Conservation (phyloP, 2,797 vertebrate genomes). For the Epinephelus awoara region DNA sequence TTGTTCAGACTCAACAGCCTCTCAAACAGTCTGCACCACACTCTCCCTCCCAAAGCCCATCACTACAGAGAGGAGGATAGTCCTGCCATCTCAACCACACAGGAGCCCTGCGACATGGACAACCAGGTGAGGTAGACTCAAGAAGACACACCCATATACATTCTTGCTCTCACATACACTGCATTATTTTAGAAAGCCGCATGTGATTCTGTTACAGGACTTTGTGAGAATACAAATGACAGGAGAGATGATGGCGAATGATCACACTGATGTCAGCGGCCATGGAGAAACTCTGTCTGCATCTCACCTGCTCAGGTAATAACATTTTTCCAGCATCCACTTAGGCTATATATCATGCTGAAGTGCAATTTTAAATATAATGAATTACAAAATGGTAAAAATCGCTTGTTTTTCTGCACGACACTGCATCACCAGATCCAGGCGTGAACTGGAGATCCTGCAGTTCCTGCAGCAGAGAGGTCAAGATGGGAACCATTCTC, state of each 20-base stretch:
- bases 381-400: background rate
- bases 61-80: slow-evolving; percentile 41
- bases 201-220: slow-evolving; percentile 54
- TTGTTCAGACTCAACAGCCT: slow-evolving; percentile 83
- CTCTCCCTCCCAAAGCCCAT: slow-evolving; percentile 50
- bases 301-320: slow-evolving; percentile 63
- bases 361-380: background rate
- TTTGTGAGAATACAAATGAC: slow-evolving; percentile 5
- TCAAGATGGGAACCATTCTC: background rate
- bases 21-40: slow-evolving; percentile 74
- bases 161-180: background rate
- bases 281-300: slow-evolving; percentile 1
- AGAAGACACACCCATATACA: background rate
- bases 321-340: background rate
- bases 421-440: slow-evolving; percentile 52
- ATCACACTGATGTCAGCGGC: slow-evolving; percentile 28
- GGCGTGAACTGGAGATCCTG: slow-evolving; percentile 35
- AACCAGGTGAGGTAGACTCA: slow-evolving; percentile 58
- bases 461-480: slow-evolving; percentile 30
- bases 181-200: background rate
- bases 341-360: background rate
- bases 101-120: slow-evolving; percentile 42
- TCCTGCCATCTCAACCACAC: slow-evolving; percentile 25
- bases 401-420: background rate
- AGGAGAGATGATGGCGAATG: slow-evolving; percentile 20